Conservation (phyloP, 1,140 invertebrate genomes). For the Stegodyphus mimosarum region DNA sequence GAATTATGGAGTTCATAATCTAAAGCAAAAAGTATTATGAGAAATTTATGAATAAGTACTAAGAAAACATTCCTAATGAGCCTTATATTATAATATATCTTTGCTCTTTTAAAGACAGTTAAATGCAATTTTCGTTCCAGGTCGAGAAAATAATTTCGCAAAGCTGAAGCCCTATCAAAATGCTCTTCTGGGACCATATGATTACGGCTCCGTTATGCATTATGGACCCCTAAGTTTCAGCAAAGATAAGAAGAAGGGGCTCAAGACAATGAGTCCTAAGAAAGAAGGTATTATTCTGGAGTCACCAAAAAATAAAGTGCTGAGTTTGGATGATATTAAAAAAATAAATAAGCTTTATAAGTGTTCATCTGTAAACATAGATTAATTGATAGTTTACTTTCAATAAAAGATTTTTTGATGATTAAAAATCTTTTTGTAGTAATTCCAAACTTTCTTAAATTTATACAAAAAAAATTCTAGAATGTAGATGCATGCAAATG, state of each 20-base stretch:
- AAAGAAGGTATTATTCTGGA: not conserved
- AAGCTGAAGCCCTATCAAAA: not conserved
- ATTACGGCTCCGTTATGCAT: not conserved
- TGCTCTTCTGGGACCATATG: not conserved
- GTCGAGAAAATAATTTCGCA: not conserved
- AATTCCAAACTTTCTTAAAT: too few relatives aligned
- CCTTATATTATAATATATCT: too few relatives aligned
- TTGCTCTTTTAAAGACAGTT: too few relatives aligned
- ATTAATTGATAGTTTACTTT: too few relatives aligned
- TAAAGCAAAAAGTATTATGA: too few relatives aligned
- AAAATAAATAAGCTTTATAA: not conserved
- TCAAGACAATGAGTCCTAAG: not conserved
- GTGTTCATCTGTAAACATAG: not conserved
- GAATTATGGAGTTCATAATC: too few relatives aligned
- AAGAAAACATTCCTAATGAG: too few relatives aligned
- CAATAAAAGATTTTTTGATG: too few relatives aligned
- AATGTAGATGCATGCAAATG: too few relatives aligned
- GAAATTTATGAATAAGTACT: too few relatives aligned
- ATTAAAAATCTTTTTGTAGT: too few relatives aligned
- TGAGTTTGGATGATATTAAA: not conserved
- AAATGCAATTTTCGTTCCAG: not conserved
- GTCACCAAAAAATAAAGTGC: not conserved
- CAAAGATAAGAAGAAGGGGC: not conserved
- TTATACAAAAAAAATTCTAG: too few relatives aligned
- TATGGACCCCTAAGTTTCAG: not conserved